Evolutionary conservation across 1,140 invertebrate species (phyloP).

Genomic region (Leptestheria dahalacensis): DNA sequence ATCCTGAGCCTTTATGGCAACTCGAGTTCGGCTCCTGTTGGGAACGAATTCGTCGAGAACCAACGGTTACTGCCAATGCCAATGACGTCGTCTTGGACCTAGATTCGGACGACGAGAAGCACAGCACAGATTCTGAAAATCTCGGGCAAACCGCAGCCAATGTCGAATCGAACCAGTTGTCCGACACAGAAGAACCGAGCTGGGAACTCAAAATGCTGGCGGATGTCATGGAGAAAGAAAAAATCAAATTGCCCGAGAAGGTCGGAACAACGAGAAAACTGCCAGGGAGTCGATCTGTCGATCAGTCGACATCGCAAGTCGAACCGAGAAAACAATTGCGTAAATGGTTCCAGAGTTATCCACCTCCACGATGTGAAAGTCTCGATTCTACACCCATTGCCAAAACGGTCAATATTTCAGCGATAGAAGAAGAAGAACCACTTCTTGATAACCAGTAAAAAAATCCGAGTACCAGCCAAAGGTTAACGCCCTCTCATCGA

Average conservation of each 20-base stretch:
- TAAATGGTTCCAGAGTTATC: constrained; percentile 6
- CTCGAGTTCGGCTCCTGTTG: constrained; percentile 20
- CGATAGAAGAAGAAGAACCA: not conserved
- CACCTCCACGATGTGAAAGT: not conserved
- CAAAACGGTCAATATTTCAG: not conserved
- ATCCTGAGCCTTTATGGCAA: constrained; percentile 26
- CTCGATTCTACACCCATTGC: not conserved
- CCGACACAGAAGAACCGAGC: constrained; percentile 32
- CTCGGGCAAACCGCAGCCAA: constrained; percentile 12
- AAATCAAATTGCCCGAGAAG: not conserved
- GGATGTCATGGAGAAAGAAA: constrained; percentile 42
- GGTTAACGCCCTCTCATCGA: too few relatives aligned
- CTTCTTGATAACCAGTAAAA: not conserved
- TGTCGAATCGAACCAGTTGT: not conserved
- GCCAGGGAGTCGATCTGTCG: not conserved
- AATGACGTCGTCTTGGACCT: not conserved
- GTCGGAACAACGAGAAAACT: not conserved
- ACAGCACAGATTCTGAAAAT: constrained; percentile 9
- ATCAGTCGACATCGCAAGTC: not conserved
- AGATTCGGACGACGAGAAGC: not conserved
- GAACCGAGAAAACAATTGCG: not conserved
- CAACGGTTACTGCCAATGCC: not conserved
- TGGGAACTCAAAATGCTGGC: constrained; percentile 66
- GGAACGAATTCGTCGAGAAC: constrained; percentile 8
- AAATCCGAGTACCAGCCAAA: too few relatives aligned